Percentiles rank a stretch among this genome's conserved stretches.
These are phyloP conservation scores for Orycteropus afer DNA, from an alignment of 2,113 vertebrate genomes.

Conservation along the genomic window DNA sequence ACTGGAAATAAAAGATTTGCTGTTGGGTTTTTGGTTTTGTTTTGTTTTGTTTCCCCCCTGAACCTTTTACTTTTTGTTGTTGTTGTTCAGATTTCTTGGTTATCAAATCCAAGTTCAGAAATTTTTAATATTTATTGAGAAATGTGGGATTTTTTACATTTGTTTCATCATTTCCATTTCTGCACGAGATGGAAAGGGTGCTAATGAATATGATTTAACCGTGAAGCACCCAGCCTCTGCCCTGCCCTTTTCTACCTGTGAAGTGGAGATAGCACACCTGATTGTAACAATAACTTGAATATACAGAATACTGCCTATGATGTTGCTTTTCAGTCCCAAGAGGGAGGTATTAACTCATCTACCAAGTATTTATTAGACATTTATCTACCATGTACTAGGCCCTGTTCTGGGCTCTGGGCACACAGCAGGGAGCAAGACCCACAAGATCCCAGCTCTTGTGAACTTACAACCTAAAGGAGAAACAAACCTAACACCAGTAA, in stretches of 20 bases:
- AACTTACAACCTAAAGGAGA: neutral
- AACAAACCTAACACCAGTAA: neutral
- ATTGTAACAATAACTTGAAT: neutral
- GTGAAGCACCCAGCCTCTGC: neutral
- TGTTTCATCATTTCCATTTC: neutral
- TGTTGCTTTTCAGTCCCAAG: neutral
- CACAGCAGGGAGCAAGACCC: neutral
- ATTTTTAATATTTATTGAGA: neutral
- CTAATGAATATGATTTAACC: neutral
- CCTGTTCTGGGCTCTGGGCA: neutral
- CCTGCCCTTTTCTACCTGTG: no score
- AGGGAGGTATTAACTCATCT: neutral
- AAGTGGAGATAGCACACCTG: neutral
- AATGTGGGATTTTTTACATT: neutral
- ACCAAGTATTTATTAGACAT: neutral
- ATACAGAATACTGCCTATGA: neutral
- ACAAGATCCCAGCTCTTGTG: neutral
- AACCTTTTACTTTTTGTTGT: constrained; percentile 5
- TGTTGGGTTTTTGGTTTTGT: constrained; percentile 57
- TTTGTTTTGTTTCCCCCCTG: neutral
- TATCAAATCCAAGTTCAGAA: neutral
- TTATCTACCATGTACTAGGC: neutral
- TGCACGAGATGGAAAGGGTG: neutral
- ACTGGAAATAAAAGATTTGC: constrained; percentile 83
- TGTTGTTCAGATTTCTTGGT: constrained; percentile 5